Conservation (phyloP, 2,797 vertebrate genomes). For the Scyliorhinus canicula region DNA sequence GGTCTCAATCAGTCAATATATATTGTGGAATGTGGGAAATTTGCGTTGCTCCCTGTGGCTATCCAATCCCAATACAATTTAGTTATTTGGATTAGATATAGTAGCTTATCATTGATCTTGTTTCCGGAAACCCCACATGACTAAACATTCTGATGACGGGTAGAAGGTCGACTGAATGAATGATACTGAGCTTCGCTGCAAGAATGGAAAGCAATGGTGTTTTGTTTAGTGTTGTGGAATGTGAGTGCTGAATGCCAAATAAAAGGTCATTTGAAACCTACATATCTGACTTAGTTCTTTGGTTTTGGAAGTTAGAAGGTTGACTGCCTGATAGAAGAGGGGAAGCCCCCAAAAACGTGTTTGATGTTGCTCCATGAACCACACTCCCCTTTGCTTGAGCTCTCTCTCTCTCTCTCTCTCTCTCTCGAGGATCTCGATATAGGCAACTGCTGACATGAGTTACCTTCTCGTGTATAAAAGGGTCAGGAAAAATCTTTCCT, state of each 20-base stretch:
- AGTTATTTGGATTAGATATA: not conserved
- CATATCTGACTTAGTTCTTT: not conserved
- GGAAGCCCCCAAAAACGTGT: not conserved
- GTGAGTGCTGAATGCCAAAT: not conserved
- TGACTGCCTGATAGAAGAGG: not conserved
- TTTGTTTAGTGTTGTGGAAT: not conserved
- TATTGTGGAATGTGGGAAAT: slow-evolving; percentile 28
- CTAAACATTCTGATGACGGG: not conserved
- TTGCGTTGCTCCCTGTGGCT: not conserved
- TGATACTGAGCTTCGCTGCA: not conserved
- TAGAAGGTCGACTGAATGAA: not conserved
- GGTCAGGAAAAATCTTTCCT: not conserved
- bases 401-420: no score
- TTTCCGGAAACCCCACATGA: not conserved
- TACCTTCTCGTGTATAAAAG: not conserved
- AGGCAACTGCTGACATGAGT: not conserved
- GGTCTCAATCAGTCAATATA: not conserved
- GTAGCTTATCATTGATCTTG: slow-evolving; percentile 17
- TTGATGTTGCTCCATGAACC: not conserved
- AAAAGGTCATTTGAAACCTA: not conserved
- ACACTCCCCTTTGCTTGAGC: no score
- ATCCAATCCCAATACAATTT: not conserved
- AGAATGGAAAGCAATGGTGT: not conserved
- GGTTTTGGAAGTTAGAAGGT: not conserved
- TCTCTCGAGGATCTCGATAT: no score